phyloP scores from a whole-genome alignment of 2,113 vertebrate genomes.

The Anoura caudifer region DNA sequence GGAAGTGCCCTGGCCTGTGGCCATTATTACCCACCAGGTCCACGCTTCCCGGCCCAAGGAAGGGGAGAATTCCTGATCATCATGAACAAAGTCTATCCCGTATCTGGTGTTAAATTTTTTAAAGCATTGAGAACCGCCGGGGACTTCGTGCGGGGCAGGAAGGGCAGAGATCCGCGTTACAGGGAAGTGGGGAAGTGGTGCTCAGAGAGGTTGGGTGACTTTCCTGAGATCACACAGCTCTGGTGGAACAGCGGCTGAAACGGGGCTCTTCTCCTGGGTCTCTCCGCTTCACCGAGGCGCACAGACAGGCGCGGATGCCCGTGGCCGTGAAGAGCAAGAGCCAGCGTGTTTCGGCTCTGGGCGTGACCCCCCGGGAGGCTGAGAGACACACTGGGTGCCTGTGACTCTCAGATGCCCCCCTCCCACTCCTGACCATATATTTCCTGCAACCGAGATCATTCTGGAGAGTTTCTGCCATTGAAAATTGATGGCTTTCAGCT shows the following conservation, averaged over 20 bases:
- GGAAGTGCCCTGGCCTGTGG: background rate
- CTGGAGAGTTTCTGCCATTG: too few relatives aligned
- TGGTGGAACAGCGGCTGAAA: fast-evolving
- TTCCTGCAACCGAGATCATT: too few relatives aligned
- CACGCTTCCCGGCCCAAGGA: background rate
- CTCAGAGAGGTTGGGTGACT: background rate
- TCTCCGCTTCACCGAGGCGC: fast-evolving
- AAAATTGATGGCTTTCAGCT: too few relatives aligned
- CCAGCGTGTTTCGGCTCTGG: fast-evolving
- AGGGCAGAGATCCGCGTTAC: background rate
- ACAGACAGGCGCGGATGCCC: fast-evolving
- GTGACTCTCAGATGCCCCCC: too few relatives aligned
- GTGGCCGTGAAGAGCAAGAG: fast-evolving
- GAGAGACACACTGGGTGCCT: too few relatives aligned
- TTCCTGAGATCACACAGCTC: background rate
- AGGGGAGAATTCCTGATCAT: fast-evolving
- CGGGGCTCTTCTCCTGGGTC: fast-evolving
- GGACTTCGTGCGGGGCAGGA: background rate
- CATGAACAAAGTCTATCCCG: background rate
- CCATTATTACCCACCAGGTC: background rate
- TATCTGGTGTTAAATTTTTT: background rate
- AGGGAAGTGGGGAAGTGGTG: background rate
- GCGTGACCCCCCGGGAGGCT: too few relatives aligned
- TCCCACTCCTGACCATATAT: too few relatives aligned
- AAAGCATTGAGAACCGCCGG: background rate